These are phyloP conservation scores for Sminthurides aquaticus DNA, from an alignment of 2,888 invertebrate genomes.

Conservation along the genomic window DNA sequence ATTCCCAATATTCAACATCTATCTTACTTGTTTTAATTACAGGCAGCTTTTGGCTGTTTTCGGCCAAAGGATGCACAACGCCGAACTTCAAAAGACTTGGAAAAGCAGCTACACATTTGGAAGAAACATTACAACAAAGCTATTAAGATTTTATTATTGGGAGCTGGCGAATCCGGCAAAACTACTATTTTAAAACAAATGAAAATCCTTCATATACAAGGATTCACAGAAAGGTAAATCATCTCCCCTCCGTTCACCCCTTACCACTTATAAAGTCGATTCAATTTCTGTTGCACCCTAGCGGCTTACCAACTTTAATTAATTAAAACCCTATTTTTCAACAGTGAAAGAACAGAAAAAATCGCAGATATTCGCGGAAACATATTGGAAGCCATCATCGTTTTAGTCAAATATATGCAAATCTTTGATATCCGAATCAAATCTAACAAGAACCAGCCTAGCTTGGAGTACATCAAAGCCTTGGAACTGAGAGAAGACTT, in stretches of 20 bases:
- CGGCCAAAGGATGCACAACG: constrained; percentile 20
- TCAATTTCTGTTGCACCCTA: constrained; percentile 23
- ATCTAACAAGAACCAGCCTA: constrained; percentile 50
- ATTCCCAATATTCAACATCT: not conserved
- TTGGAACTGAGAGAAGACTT: constrained; percentile 33
- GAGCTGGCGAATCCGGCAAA: constrained; percentile 49
- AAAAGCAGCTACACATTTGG: constrained; percentile 44
- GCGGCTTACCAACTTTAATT: constrained; percentile 14
- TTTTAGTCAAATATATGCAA: constrained; percentile 57
- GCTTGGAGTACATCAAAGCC: constrained; percentile 46
- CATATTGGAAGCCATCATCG: constrained; percentile 66
- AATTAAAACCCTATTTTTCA: no score
- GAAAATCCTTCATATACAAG: constrained; percentile 74
- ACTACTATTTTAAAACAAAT: constrained; percentile 81
- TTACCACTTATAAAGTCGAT: not conserved
- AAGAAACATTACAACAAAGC: constrained; percentile 44
- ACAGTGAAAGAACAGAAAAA: constrained; percentile 62
- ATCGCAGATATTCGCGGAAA: constrained; percentile 62
- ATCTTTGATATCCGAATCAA: constrained; percentile 50
- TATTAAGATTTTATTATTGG: constrained; percentile 45
- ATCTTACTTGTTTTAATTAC: not conserved
- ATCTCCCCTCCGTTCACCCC: no score
- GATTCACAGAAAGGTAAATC: constrained; percentile 61
- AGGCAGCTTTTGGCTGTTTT: constrained; percentile 26
- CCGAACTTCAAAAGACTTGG: constrained; percentile 43